Evolutionary conservation across 2,888 invertebrate genomes (phyloP).

Genomic region (Lacanobia oleracea): DNA sequence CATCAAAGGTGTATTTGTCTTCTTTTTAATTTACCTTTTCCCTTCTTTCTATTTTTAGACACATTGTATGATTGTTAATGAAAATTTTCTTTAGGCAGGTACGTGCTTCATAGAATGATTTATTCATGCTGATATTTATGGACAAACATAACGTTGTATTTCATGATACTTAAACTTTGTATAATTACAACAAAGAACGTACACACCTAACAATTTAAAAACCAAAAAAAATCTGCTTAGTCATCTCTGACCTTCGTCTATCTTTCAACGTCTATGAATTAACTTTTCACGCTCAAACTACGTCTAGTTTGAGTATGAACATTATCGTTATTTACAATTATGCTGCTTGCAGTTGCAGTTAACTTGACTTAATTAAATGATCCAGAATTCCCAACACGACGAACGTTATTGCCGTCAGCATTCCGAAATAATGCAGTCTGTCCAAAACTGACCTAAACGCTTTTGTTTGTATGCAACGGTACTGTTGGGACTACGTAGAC

Average conservation of each 20-base stretch:
- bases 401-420: not conserved
- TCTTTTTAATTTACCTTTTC: constrained; percentile 7
- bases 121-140: not conserved
- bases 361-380: constrained; percentile 20
- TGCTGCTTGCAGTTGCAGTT: not conserved
- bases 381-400: constrained; percentile 21
- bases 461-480: constrained; percentile 31
- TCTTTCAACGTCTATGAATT: not conserved
- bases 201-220: no score
- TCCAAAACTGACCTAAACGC: constrained; percentile 3
- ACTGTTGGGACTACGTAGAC: constrained; percentile 1
- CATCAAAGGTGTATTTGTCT: constrained; percentile 20
- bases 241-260: not conserved
- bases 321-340: not conserved
- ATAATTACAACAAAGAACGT: not conserved
- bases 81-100: not conserved
- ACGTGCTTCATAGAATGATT: not conserved
- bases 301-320: no score
- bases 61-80: not conserved
- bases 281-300: not conserved
- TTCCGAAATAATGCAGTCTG: constrained; percentile 17
- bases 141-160: no score
- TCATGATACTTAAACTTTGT: no score
- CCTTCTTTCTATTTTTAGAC: not conserved
- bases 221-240: not conserved